phyloP scores from a whole-genome alignment of 2,797 vertebrate species.

The Bradypus variegatus region DNA sequence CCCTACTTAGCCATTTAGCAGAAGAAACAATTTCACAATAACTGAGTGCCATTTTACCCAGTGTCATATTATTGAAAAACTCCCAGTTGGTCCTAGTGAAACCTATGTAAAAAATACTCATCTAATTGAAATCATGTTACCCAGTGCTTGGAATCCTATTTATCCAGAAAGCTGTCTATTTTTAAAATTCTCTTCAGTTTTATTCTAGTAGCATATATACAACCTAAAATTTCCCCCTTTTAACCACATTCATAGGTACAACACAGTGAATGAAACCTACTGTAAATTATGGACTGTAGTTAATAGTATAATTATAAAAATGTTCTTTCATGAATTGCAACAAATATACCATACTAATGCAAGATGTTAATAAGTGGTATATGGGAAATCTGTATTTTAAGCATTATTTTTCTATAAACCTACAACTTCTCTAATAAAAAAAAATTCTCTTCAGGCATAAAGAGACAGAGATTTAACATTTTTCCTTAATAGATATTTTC shows the following conservation, averaged over 20 bases:
- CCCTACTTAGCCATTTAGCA: conserved; percentile 31
- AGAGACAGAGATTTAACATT: neutral
- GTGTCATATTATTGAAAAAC: conserved; percentile 25
- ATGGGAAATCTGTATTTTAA: too few relatives aligned
- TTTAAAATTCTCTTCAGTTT: neutral
- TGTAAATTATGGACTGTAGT: too few relatives aligned
- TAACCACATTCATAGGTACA: too few relatives aligned
- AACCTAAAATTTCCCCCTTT: too few relatives aligned
- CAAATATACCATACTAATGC: too few relatives aligned
- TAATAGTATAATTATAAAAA: too few relatives aligned
- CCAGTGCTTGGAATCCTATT: neutral
- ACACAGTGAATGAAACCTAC: too few relatives aligned
- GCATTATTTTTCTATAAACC: too few relatives aligned
- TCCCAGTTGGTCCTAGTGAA: neutral
- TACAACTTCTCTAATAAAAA: too few relatives aligned
- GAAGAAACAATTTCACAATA: conserved; percentile 23
- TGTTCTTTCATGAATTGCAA: too few relatives aligned
- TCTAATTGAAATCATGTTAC: neutral
- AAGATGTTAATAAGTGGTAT: too few relatives aligned
- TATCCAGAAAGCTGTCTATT: neutral
- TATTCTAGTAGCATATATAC: too few relatives aligned
- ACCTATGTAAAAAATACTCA: neutral
- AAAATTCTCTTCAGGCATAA: neutral
- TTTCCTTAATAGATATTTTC: neutral
- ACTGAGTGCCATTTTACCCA: conserved; percentile 30